These are phyloP conservation scores for Lemur catta DNA, from an alignment of 2,797 vertebrate species.

Conservation along the genomic window DNA sequence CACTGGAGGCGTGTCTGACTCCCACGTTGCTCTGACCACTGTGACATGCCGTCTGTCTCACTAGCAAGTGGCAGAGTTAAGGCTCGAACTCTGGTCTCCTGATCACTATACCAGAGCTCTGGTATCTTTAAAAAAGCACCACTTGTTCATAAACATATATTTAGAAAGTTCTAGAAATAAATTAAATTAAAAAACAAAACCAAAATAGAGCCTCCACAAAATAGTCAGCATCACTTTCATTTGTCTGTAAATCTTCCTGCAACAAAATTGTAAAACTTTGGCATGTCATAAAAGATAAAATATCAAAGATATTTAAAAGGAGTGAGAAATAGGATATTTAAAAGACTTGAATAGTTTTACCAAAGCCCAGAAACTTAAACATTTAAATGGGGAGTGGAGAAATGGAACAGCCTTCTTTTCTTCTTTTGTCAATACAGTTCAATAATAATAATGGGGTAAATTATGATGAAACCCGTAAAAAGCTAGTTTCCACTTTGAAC, in stretches of 20 bases:
- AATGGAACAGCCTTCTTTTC: not conserved
- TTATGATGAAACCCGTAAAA: not conserved
- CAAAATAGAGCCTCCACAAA: not conserved
- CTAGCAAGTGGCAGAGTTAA: not conserved
- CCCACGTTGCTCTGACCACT: fast-evolving
- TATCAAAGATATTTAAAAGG: slow-evolving; percentile 16
- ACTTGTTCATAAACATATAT: not conserved
- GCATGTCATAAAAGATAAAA: slow-evolving; percentile 3
- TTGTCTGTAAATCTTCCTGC: not conserved
- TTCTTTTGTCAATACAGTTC: not conserved
- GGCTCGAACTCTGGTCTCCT: not conserved
- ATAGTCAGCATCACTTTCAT: not conserved
- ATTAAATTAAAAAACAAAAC: not conserved
- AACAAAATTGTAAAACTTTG: not conserved
- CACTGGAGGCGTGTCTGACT: fast-evolving
- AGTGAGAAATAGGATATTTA: not conserved
- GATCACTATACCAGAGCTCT: not conserved
- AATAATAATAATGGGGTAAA: not conserved
- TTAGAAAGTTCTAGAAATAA: not conserved
- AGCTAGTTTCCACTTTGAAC: not conserved
- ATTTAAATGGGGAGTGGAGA: not conserved
- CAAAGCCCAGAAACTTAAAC: not conserved
- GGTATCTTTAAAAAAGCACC: not conserved
- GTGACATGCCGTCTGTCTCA: not conserved
- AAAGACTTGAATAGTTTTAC: not conserved